Base-by-base conservation (phyloP, 2,888 invertebrate genomes). In the Ethmia dodecea region DNA sequence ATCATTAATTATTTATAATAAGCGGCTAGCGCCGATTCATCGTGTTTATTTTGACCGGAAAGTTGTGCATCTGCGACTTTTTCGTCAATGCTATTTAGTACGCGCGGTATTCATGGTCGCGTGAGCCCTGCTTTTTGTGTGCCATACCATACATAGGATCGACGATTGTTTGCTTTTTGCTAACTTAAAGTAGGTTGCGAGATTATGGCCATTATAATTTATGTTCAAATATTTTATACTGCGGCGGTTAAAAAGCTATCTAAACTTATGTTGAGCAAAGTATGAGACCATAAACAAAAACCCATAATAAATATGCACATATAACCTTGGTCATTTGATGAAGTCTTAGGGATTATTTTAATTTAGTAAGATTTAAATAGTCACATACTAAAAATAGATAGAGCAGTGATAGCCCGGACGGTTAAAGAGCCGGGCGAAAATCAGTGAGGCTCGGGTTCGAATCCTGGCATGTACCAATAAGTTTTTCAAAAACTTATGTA, bases 1-100 rank as follows among this genome's bases (percentile, higher is more conserved):
- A 80, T 84, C 84, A 86, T 86, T 84, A 84, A 84, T 84, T 83
- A 86, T 86, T 86, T 86, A 86, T 84, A 86, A 83, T 83, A 84
- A 81, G 77, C 71, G 69, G 64, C 75, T 81, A 81, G 81, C 73
- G 73, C 74, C 70, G 67, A 79, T 75, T 66, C 71, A 71, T 64
- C 62, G 62, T 73, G 67, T 74, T 76, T 71, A 65, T 72, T 71
- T 72, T 55, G 58, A 47, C 33, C 52, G 43, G 52, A 52, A 58
- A 55, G 55, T 50, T 60, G 47, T 45, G 55, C 55, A 46, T 47
- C 48, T 52, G 48, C 53, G 45, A 47, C 65, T 58, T 63, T 70
- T 69, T 62, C 54, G 50, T 5, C 52, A 43, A 47, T 39, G 55
- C 48, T 56, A 59, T 60, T 66, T 60, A 56, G 60, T 56, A 66